Base-by-base conservation (phyloP, 2,113 vertebrate genomes). In the Leuciscus idus region DNA sequence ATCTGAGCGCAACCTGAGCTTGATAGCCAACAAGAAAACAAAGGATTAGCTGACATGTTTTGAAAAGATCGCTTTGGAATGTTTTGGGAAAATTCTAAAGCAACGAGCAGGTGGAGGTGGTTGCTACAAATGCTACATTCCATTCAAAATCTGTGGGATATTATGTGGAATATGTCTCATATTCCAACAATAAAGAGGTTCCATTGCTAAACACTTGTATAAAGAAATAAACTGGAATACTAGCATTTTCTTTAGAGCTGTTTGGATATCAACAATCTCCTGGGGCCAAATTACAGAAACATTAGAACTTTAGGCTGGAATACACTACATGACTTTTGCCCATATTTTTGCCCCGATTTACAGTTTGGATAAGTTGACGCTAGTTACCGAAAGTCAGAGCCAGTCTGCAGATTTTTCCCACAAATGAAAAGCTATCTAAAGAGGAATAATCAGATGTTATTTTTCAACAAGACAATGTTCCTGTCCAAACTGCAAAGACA, bases 31-130 rank as follows among this genome's bases (percentile, higher is more conserved):
- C 8, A 48, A 26, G 10, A 74, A 74, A 74, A 4, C 23, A 57
- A 57, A 8, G 55, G 55, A 57, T 57, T 73, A 23, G 4, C 39
- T 74, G 72, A 74, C 43, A 15, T 26, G 39, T 74, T 74, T 74
- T 46, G 39, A 26, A 74, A 46, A 26, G 5, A 48, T 26, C 1
- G 1, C 23, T 26, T 7, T 74, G 39, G 23, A 74, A 74, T 48
- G 72, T 74, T 74, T 46, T 74, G 72, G 72, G 48, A 74, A 73
- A 74, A 74, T 17, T 2, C 23, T 13, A n/a, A 48, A 48, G 39
- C 43, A 46, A 74, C 17, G 12, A 4, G 2, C 39, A 74, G 36
- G 72, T 26, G 39, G 61, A 64, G 61, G 26, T 28, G 17, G 50
- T 26, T 76, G 43, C n/a, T 28, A 15, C n/a, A 76, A 76, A 48